Evolutionary conservation across 2,888 invertebrate genomes (phyloP).

Genomic region (Mesoligia furuncula): DNA sequence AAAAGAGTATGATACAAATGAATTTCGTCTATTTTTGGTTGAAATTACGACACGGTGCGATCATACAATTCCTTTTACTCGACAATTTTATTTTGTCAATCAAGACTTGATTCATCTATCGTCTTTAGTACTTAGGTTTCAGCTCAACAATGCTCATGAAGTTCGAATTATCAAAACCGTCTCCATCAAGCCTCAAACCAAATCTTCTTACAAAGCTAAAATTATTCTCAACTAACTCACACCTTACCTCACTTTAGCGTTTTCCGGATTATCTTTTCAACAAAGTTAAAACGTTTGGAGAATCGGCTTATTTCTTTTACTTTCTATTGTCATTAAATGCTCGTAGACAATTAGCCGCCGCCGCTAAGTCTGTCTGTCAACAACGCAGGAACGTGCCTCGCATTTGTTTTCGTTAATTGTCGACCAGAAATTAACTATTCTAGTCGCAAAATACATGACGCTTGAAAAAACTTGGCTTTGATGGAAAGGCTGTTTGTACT

Average conservation of each 20-base stretch:
- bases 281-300: constrained; percentile 26
- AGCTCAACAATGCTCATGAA: neutral
- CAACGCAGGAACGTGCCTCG: constrained; percentile 56
- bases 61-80: constrained; percentile 1
- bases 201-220: constrained; percentile 17
- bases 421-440: constrained; percentile 52
- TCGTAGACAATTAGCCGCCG: constrained; percentile 47
- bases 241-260: constrained; percentile 19
- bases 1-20: constrained; percentile 19
- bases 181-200: neutral
- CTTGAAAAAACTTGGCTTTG: constrained; percentile 14
- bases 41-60: constrained; percentile 4
- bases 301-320: constrained; percentile 38
- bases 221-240: constrained; percentile 13
- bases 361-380: constrained; percentile 55
- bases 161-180: neutral
- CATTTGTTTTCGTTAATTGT: constrained; percentile 53
- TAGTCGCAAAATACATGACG: constrained; percentile 31
- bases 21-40: constrained; percentile 32
- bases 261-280: constrained; percentile 42
- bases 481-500: constrained; percentile 5
- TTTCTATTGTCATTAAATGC: constrained; percentile 39
- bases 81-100: constrained; percentile 13
- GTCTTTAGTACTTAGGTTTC: neutral
- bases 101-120: neutral